phyloP scores from a whole-genome alignment of 2,797 vertebrate species.

The Urophycis tenuis region DNA sequence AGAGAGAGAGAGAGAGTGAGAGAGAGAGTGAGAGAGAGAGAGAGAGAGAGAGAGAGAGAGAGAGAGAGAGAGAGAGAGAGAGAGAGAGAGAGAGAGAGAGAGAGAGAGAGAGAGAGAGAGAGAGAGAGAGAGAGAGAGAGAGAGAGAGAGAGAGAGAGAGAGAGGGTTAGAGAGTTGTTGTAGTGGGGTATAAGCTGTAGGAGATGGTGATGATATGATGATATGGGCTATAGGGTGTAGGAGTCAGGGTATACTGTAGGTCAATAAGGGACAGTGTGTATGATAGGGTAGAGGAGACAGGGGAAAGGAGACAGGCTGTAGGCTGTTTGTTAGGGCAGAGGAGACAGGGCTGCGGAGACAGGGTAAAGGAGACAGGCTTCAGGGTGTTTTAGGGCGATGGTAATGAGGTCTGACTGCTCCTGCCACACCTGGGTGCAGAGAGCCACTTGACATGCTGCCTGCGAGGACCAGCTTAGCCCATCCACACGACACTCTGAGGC shows the following conservation, averaged over 20 bases:
- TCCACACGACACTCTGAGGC: not conserved
- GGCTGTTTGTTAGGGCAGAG: not conserved
- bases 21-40: too few species aligned
- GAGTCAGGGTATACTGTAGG: not conserved
- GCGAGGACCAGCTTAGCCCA: not conserved
- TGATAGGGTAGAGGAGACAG: not conserved
- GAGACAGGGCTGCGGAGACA: not conserved
- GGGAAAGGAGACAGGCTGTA: not conserved
- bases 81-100: too few species aligned
- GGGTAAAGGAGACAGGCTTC: slow-evolving; percentile 8
- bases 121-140: not conserved
- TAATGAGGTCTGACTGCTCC: slow-evolving; percentile 54
- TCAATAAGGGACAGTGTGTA: not conserved
- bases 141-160: too few species aligned
- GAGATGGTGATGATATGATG: too few species aligned
- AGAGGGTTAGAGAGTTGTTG: too few species aligned
- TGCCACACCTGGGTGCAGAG: slow-evolving; percentile 41
- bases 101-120: too few species aligned
- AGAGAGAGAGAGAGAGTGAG: not conserved
- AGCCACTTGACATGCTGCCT: slow-evolving; percentile 16
- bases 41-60: too few species aligned
- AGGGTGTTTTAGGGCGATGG: slow-evolving; percentile 37
- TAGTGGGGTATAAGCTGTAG: not conserved
- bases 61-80: not conserved
- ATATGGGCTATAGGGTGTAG: not conserved